phyloP scores from a whole-genome alignment of 2,797 vertebrate genomes.

The Sebastes cheni region DNA sequence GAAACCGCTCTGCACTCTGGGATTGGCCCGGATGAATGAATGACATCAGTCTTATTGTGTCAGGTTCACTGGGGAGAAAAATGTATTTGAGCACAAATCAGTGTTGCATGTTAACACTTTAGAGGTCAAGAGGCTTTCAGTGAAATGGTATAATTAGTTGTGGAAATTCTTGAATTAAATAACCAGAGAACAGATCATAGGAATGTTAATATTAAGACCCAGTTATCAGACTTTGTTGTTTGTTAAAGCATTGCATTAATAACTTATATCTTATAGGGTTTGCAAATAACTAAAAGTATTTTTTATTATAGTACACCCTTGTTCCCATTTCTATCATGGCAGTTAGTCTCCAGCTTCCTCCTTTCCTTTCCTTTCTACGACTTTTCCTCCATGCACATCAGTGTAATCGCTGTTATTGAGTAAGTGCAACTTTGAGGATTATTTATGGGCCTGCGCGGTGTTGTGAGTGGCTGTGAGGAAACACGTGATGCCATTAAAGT shows the following conservation, averaged over 20 bases:
- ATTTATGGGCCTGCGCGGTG: slow-evolving; percentile 95
- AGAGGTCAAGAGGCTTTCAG: slow-evolving; percentile 8
- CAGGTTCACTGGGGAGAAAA: slow-evolving; percentile 49
- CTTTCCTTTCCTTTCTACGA: slow-evolving; percentile 36
- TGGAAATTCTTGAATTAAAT: neutral
- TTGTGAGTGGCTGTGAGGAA: slow-evolving; percentile 97
- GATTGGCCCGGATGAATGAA: slow-evolving; percentile 55
- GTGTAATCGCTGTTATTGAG: slow-evolving; percentile 84
- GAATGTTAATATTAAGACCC: too few species aligned
- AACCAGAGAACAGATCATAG: neutral
- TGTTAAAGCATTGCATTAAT: neutral
- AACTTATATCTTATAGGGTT: too few species aligned
- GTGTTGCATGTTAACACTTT: neutral
- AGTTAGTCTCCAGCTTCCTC: slow-evolving; percentile 3
- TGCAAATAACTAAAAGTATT: neutral
- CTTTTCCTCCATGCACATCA: slow-evolving; percentile 75
- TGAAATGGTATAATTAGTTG: neutral
- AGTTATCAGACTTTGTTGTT: neutral
- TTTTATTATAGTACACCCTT: neutral
- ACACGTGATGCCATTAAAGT: slow-evolving; percentile 99
- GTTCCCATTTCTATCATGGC: neutral
- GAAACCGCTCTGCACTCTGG: neutral
- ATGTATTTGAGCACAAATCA: slow-evolving; percentile 5
- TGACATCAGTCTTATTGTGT: slow-evolving; percentile 57
- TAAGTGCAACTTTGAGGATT: slow-evolving; percentile 95